Conservation (phyloP, 2,797 vertebrate species). For the Knipowitschia caucasica region DNA sequence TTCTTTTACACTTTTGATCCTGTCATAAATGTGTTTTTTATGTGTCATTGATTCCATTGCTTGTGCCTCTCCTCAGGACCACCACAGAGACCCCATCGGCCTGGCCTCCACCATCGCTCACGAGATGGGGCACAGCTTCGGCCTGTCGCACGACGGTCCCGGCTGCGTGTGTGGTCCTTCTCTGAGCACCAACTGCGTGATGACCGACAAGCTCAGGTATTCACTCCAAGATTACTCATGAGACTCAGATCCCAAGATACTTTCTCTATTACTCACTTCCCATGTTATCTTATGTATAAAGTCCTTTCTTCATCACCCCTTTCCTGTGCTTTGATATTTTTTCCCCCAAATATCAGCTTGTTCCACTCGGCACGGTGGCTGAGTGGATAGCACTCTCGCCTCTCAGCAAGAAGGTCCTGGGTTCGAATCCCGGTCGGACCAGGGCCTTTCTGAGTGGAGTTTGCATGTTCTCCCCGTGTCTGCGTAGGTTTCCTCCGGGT, state of each 20-base stretch:
- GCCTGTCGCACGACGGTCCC: constrained; percentile 82
- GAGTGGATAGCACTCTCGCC: too few relatives aligned
- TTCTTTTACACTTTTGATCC: neutral
- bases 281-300: neutral
- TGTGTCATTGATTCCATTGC: neutral
- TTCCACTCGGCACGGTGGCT: too few relatives aligned
- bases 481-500: too few relatives aligned
- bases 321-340: too few relatives aligned
- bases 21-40: neutral
- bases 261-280: neutral
- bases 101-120: constrained; percentile 89
- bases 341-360: too few relatives aligned
- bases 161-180: constrained; percentile 72
- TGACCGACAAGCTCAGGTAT: constrained; percentile 80
- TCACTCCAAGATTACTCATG: neutral
- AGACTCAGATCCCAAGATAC: neutral
- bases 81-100: constrained; percentile 73
- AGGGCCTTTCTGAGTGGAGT: too few relatives aligned
- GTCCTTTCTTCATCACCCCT: neutral
- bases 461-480: too few relatives aligned
- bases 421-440: too few relatives aligned
- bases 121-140: constrained; percentile 94
- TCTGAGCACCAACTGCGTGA: constrained; percentile 76
- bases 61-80: constrained; percentile 73
- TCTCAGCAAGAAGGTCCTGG: too few relatives aligned